Base-by-base conservation (phyloP, 2,888 invertebrate genomes). In the Polylopha cassiicola region DNA sequence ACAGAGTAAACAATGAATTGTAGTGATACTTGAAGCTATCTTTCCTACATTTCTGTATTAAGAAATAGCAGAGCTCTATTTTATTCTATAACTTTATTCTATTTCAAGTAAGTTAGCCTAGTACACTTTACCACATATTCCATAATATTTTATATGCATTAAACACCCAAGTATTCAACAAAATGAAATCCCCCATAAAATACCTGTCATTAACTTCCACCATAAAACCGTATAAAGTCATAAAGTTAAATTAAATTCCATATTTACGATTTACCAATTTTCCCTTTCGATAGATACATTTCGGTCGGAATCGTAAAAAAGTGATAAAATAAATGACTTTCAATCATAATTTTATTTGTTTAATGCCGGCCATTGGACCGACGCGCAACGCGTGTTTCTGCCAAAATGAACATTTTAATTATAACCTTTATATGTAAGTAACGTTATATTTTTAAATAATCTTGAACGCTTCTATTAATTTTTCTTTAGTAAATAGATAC, bases 1-100 rank as follows among this genome's bases (percentile, higher is more conserved):
- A 42, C 45, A 39, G 38, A 7, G 36, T 38, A 36, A 45, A 43
- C 36, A 43, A 46, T 36, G 42, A 42, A 36, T 39, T 24, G 46
- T 39, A 33, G 32, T 32, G 24, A 20, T 32, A 36, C 41, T 41
- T 41, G 34, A 41, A 30, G 41, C 34, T 30, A 41, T 41, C 41
- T 36, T 36, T 36, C 34, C 26, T 14, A 22, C 36, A 30, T 30
- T 20, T 24, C 20, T 24, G 34, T 29, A 30, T 26, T 26, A 36
- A 41, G 30, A 29, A 36, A 41, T 29, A 36, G 29, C 16, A 20
- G 13, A 36, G 30, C 24, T 36, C 21, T 41, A 30, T 41, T 36
- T 36, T 18, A 13, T 17, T 14, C 9, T 3, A 16, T n/a, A 11
- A 17, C 8, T 9, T 15, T 7, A 3, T 8, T 28, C 14, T 31